Evolutionary conservation across 2,888 invertebrate species (phyloP), one percentile per base, ranked within the genome.

Genomic region (Eugnorisma glareosa): DNA sequence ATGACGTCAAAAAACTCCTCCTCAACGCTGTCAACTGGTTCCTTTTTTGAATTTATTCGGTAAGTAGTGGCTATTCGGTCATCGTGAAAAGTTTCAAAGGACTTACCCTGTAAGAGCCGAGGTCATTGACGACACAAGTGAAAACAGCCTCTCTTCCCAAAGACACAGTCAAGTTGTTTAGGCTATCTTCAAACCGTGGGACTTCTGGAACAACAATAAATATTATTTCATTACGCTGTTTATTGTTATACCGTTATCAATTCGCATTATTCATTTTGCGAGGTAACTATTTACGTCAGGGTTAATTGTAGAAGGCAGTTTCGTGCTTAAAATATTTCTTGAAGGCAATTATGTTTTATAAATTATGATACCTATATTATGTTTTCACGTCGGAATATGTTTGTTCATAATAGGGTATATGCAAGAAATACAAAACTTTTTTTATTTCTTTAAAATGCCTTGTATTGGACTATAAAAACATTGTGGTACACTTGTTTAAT

Each of bases 71-170:
- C 18, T 21, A 21, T 3, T 48, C 10, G 48, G 21, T 24, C 24
- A 24, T 24, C 24, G 21, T 48, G 24, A 48, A 48, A 48, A 31
- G 73, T 73, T 35, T 35, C 57, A 10, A 43, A 18, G 8, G 87
- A 97, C 98, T 97, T 97, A 98, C 98, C 97, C 98, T 97, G 94
- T 97, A 97, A 90, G 97, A 97, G 90, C 97, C 97, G 95, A 98
- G 97, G 96, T 98, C 98, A 97, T 98, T 98, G 95, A 98, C 98
- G 92, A 98, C 98, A 93, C 98, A 98, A 92, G 98, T 98, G 96
- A 98, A 98, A 89, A 98, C 98, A 87, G 98, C 98, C 93, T 98
- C 98, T 93, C 98, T 97, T 86, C 98, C 98, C 94, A 98, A 97
- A 85, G 98, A 97, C 86, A 98, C 98, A 83, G 98, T 98, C 94